Base-by-base conservation (phyloP, 2,113 vertebrate species). In the Eulemur rufifrons region DNA sequence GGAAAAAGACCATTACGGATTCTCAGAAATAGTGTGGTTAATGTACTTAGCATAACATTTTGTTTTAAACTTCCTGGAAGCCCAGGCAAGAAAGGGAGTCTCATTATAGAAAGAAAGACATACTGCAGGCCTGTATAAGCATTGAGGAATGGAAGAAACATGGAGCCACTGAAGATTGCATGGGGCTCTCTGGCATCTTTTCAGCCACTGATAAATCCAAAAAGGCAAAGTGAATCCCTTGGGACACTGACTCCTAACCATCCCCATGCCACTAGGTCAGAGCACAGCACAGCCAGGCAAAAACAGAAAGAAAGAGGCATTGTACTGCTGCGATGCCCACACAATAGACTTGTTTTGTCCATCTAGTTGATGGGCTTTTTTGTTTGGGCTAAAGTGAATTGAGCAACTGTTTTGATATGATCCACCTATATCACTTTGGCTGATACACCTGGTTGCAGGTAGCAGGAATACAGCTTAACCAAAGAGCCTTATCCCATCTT, bases 61-160 rank as follows among this genome's bases (percentile, higher is more conserved):
- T 87, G 29, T 87, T 64, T n/a, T 89, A 68, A 54, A 76, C 37
- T 86, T 96, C 56, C 45, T 76, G 8, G 71, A 96, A 93, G 45
- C 59, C 14, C 50, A 50, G 63, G 64, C 63, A 76, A 73, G 92
- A 47, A 85, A 64, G 12, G 5, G 15, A 52, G 10, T 45, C 42
- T 59, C 74, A 12, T 74, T 45, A 91, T 88, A 69, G 80, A 93
- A 76, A 32, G 54, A 81, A 85, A 59, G 54, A 15, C 11, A 39
- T 32, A 6, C 18, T 32, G 2, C 15, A 59, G 20, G 23, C 39
- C 13, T 88, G 12, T 59, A 10, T 64, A 37, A 47, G 45, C 47
- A 71, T 8, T 20, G 15, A 63, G 80, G 47, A 11, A 5, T 25
- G 45, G 64, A 59, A 45, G 34, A 83, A 61, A 20, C 4, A 29